A percentile compares a stretch with the other conserved stretches of the same genome.
phyloP scores from a whole-genome alignment of 2,888 invertebrate species.

The Ephialtes manifestator region DNA sequence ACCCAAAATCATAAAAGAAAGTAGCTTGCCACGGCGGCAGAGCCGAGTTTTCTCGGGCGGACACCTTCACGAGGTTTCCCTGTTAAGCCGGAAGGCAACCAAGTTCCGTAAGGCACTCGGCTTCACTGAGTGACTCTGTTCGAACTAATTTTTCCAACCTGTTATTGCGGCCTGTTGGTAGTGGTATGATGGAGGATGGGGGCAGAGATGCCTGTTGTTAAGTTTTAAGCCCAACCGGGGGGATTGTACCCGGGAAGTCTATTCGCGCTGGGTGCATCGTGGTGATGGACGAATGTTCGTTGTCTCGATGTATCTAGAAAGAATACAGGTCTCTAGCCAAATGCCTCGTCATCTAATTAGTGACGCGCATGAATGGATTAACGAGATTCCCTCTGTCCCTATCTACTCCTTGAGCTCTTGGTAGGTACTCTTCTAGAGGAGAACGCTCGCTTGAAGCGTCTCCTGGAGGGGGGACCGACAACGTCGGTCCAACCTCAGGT shows the following conservation, averaged over 20 bases:
- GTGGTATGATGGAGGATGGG: not conserved
- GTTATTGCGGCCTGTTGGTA: not conserved
- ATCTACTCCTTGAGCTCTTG: not conserved
- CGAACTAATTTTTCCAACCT: slow-evolving; percentile 57
- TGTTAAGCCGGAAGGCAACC: not conserved
- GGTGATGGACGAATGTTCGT: too few relatives aligned
- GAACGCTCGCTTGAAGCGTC: too few relatives aligned
- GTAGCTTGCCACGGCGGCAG: slow-evolving; percentile 37
- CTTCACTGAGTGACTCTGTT: slow-evolving; percentile 24
- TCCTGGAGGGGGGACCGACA: too few relatives aligned
- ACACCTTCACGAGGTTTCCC: slow-evolving; percentile 63
- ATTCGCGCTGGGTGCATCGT: too few relatives aligned
- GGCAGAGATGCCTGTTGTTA: slow-evolving; percentile 3
- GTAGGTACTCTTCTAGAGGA: too few relatives aligned
- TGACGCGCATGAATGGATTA: too few relatives aligned
- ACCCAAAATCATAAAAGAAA: not conserved
- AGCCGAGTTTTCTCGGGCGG: slow-evolving; percentile 33
- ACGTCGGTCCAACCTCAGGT: too few relatives aligned
- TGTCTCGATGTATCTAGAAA: too few relatives aligned
- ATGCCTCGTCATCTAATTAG: too few relatives aligned
- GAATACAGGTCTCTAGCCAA: too few relatives aligned
- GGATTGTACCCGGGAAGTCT: too few relatives aligned
- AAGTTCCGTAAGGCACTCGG: not conserved
- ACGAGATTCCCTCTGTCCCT: not conserved
- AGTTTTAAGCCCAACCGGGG: too few relatives aligned